Percentiles rank a stretch among this genome's conserved stretches.
phyloP scores from a whole-genome alignment of 2,797 vertebrate genomes.

The Columba guinea region DNA sequence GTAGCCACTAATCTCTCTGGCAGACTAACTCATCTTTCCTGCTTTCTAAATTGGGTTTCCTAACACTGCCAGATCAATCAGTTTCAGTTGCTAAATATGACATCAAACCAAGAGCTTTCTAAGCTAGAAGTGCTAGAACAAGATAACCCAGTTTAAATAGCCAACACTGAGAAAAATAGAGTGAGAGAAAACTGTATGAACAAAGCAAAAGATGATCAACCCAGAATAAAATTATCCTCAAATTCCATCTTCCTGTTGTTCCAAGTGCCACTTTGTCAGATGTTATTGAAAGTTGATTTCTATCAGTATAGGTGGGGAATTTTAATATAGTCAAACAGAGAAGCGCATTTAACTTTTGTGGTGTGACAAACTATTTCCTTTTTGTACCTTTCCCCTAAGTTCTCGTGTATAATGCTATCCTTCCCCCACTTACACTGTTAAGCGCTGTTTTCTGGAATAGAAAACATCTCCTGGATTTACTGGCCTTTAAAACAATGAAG shows the following conservation, averaged over 20 bases:
- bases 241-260: not conserved
- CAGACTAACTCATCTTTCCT: not conserved
- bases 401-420: not conserved
- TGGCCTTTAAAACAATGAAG: not conserved
- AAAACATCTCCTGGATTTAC: not conserved
- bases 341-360: not conserved
- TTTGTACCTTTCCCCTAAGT: not conserved
- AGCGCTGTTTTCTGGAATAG: not conserved
- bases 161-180: not conserved
- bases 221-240: not conserved
- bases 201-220: not conserved
- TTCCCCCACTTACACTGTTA: not conserved
- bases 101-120: not conserved
- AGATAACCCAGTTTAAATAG: not conserved
- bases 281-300: not conserved
- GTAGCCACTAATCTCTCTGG: not conserved
- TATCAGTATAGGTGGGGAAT: not conserved
- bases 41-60: not conserved
- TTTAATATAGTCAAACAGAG: not conserved
- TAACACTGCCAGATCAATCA: not conserved
- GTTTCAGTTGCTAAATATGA: not conserved
- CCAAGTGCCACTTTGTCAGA: not conserved
- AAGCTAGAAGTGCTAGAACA: not conserved
- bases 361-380: not conserved
- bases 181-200: not conserved